Base-by-base conservation (phyloP, 2,797 vertebrate species). In the Pangasius macronema region DNA sequence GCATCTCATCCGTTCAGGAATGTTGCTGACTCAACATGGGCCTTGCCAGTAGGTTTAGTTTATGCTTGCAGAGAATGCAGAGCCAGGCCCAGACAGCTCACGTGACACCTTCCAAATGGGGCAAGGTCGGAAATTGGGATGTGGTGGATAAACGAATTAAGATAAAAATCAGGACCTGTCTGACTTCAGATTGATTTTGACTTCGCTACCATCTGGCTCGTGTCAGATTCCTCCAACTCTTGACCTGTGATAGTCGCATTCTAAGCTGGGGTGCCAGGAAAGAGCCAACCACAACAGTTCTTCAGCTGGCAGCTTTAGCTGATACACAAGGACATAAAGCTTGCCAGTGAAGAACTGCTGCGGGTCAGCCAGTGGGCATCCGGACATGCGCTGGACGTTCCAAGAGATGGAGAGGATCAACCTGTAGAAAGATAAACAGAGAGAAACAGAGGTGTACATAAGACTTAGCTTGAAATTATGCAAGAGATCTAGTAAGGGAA, bases 291-390 rank as follows among this genome's bases (percentile, higher is more conserved):
- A 98, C 98, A 99, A 99, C 98, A 99, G 98, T 99, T 99, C 98
- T 99, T 99, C 98, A 99, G 99, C 98, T 99, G 98, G 98, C 98
- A 99, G 98, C 98, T 99, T 99, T 99, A 99, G 98, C 95, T 97
- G 96, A 92, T 95, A 95, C 94, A 97, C 93, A 96, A 96, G 95
- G 96, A 99, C 98, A 97, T 99, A 99, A 99, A 99, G 98, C 98
- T 98, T 98, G 98, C 98, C 98, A 99, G 98, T 99, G 98, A 99
- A 99, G 98, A 99, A 99, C 98, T 99, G 97, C 97, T 98, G 98
- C 97, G 93, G 96, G 97, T 97, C 95, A 97, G 97, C 98, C 98
- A 97, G 67, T 92, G 89, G 93, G 94, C 92, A 89, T 87, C 77
- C 18, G 57, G 83, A 36, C 22, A 20, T 24, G 5, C 7, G 3